Evolutionary conservation across 2,797 vertebrate genomes (phyloP).

Genomic region (Mareca strepera): DNA sequence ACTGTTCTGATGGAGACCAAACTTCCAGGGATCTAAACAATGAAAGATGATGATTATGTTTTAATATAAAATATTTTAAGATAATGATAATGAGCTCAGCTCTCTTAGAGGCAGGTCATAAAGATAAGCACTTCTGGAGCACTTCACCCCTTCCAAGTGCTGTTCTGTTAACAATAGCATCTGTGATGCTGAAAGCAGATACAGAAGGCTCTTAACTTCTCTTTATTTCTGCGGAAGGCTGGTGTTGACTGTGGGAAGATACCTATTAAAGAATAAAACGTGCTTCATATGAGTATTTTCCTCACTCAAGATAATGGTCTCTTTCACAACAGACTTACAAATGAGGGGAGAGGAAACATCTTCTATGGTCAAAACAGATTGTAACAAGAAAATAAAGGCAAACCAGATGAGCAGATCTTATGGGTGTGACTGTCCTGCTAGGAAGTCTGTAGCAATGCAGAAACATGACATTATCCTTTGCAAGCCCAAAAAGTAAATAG

Average conservation of each 20-base stretch:
- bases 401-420: background rate
- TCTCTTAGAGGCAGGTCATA: background rate
- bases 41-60: background rate
- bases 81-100: background rate
- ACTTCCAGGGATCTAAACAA: background rate
- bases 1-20: background rate
- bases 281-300: background rate
- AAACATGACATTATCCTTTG: background rate
- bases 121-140: slow-evolving; percentile 40
- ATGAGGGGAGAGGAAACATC: background rate
- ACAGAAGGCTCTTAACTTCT: slow-evolving; percentile 5
- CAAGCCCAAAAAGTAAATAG: background rate
- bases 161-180: slow-evolving; percentile 7
- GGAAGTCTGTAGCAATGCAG: background rate
- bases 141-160: slow-evolving; percentile 6
- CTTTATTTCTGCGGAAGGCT: slow-evolving; percentile 10
- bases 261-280: background rate
- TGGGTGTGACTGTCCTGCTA: background rate
- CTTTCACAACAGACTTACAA: background rate
- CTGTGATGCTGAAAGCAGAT: slow-evolving; percentile 4
- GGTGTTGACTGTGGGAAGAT: background rate
- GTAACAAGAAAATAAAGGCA: background rate
- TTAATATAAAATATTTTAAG: slow-evolving; percentile 1
- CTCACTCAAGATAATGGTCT: background rate
- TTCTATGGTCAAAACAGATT: background rate